Conservation (phyloP, 2,113 vertebrate genomes). For the Heterotis niloticus region DNA sequence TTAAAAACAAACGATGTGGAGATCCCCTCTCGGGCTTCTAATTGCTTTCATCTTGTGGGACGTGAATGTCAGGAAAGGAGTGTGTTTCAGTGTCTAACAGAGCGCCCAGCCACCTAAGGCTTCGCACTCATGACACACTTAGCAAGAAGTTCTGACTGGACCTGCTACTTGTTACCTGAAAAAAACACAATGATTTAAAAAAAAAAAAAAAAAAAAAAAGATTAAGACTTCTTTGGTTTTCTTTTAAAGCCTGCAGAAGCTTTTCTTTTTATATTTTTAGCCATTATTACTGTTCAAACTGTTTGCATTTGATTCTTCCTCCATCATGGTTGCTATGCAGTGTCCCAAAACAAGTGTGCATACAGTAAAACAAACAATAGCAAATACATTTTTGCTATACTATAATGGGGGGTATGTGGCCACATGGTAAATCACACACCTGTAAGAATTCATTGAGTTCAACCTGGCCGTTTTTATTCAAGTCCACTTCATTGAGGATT, state of each 20-base stretch:
- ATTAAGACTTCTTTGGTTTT: not conserved
- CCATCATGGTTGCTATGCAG: too few relatives aligned
- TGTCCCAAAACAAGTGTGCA: too few relatives aligned
- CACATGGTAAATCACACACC: slow-evolving; percentile 37
- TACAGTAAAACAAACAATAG: too few relatives aligned
- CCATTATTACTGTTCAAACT: too few relatives aligned
- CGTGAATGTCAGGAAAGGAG: not conserved
- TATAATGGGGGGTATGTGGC: not conserved
- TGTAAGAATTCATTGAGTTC: slow-evolving; percentile 78
- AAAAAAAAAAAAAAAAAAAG: slow-evolving; percentile 7
- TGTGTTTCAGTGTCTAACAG: not conserved
- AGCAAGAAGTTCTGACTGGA: slow-evolving; percentile 17
- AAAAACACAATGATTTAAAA: slow-evolving; percentile 12
- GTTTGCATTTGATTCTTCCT: too few relatives aligned
- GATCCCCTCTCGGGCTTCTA: slow-evolving; percentile 6
- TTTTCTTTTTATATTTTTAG: too few relatives aligned
- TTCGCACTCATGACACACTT: slow-evolving; percentile 36
- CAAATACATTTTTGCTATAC: too few relatives aligned
- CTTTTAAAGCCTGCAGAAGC: too few relatives aligned
- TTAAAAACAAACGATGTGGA: slow-evolving; percentile 3
- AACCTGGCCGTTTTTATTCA: slow-evolving; percentile 79
- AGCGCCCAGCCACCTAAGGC: slow-evolving; percentile 1
- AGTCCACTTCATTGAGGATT: slow-evolving; percentile 74
- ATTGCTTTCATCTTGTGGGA: slow-evolving; percentile 21
- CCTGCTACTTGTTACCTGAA: slow-evolving; percentile 6